phyloP scores from a whole-genome alignment of 1,140 invertebrate genomes.

The Aradophagus sp. region DNA sequence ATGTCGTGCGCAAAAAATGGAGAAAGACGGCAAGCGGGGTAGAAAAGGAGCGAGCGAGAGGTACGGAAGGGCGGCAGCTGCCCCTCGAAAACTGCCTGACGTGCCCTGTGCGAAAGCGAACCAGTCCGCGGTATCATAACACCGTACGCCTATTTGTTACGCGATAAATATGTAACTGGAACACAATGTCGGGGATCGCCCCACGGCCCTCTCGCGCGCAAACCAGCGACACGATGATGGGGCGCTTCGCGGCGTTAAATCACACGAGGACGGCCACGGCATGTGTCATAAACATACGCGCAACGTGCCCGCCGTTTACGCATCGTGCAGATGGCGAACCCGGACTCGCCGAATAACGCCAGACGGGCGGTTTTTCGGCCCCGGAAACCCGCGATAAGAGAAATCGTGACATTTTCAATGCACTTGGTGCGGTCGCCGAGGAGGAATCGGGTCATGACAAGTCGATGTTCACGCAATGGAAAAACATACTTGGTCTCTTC shows the following conservation, averaged over 20 bases:
- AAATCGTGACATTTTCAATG: too few species aligned
- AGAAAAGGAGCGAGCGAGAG: neutral
- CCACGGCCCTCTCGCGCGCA: constrained; percentile 28
- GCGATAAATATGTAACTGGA: constrained; percentile 75
- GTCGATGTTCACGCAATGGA: too few species aligned
- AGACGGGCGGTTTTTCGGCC: too few species aligned
- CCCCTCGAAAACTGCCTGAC: constrained; percentile 36
- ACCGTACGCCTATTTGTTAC: constrained; percentile 73
- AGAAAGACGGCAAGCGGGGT: constrained; percentile 3
- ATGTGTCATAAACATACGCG: constrained; percentile 46
- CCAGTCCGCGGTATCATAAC: constrained; percentile 72
- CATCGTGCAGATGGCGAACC: constrained; percentile 64
- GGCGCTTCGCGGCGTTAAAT: constrained; percentile 67
- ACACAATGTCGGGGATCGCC: constrained; percentile 65
- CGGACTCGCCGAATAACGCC: constrained; percentile 64
- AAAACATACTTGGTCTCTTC: too few species aligned
- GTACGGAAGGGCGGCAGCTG: constrained; percentile 61
- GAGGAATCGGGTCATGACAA: too few species aligned
- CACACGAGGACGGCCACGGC: constrained; percentile 58
- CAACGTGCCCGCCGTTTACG: constrained; percentile 49
- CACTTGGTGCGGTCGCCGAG: too few species aligned
- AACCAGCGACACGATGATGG: constrained; percentile 56
- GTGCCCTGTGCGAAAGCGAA: constrained; percentile 56
- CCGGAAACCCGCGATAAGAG: too few species aligned
- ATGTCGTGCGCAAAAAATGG: constrained; percentile 56